These are phyloP conservation scores for Crenichthys baileyi DNA, from an alignment of 2,797 vertebrate genomes.

Conservation along the genomic window DNA sequence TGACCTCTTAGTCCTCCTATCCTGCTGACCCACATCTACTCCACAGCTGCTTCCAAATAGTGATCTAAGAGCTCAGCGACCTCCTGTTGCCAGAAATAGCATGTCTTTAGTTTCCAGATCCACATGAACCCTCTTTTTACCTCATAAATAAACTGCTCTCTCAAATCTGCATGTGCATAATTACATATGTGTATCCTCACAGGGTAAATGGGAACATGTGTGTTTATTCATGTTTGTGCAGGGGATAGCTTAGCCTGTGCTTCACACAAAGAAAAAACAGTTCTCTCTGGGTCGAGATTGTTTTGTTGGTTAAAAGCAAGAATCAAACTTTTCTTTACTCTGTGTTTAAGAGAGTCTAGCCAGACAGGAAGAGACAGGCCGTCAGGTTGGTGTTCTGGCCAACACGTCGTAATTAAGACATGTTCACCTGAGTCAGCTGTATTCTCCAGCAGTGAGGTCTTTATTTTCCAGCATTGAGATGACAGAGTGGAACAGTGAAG, in stretches of 20 bases:
- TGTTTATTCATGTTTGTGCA: conserved; percentile 36
- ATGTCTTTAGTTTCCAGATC: conserved; percentile 49
- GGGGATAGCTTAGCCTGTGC: conserved; percentile 14
- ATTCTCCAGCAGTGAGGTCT: background rate
- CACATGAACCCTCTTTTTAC: conserved; percentile 42
- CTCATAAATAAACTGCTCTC: conserved; percentile 47
- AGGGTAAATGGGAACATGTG: conserved; percentile 51
- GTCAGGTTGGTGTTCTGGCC: conserved; percentile 1
- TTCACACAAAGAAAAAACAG: background rate
- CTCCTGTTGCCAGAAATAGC: conserved; percentile 61
- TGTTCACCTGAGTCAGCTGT: conserved; percentile 9
- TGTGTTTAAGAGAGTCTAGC: background rate
- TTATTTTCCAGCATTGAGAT: background rate
- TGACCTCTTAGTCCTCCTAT: conserved; percentile 30
- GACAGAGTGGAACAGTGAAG: background rate
- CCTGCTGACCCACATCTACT: conserved; percentile 54
- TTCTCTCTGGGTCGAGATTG: conserved; percentile 4
- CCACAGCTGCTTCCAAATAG: conserved; percentile 62
- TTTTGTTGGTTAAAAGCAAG: conserved; percentile 9
- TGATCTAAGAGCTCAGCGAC: conserved; percentile 50
- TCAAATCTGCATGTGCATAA: background rate
- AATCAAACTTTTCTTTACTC: background rate
- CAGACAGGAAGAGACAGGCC: conserved; percentile 1
- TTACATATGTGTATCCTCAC: conserved; percentile 12
- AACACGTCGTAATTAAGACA: background rate